Base-by-base conservation (phyloP, 2,113 vertebrate genomes). In the Benitochromis conjunctus region DNA sequence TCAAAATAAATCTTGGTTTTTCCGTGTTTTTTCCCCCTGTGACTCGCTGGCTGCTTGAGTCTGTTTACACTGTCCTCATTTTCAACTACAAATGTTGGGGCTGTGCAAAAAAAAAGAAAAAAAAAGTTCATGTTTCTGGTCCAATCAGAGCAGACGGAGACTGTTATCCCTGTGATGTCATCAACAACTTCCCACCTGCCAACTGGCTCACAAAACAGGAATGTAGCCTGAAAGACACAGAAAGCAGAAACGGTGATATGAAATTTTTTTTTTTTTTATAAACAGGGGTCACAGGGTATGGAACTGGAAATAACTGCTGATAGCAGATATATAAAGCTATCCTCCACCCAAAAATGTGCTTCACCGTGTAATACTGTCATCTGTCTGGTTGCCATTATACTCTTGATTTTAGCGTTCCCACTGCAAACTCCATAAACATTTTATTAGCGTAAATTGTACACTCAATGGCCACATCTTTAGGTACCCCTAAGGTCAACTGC, bases 1-100 rank as follows among this genome's bases (percentile, higher is more conserved):
- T 97, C 97, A 99, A 99, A 99, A 99, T 98, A 99, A 99, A 99
- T 97, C 96, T 97, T 97, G 96, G 91, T 89, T 90, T 92, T 76
- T 56, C 48, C 86, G 84, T 60, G 76, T 82, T 66, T 80, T 91
- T 77, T 78, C 38, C 46, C 64, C 24, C 26, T 88, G 95, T 97
- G 95, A 96, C 96, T 97, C 94, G 84, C 91, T 92, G 84, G 84
- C 90, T 88, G 88, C 78, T 95, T 88, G 79, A 92, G 92, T 95
- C 91, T 83, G 96, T 98, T 97, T 96, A 97, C 97, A 97, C 97
- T 95, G 96, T 92, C 85, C 87, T 91, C 84, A 96, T 97, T 97
- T 97, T 97, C 97, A 97, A 97, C 97, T 97, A 98, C 96, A 96
- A 97, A 97, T 96, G 95, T 97, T 95, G 96, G 97, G 97, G 96